A percentile compares a stretch with the other conserved stretches of the same genome.
Conservation (phyloP, 2,888 invertebrate species). For the Oscheius myriophilus region DNA sequence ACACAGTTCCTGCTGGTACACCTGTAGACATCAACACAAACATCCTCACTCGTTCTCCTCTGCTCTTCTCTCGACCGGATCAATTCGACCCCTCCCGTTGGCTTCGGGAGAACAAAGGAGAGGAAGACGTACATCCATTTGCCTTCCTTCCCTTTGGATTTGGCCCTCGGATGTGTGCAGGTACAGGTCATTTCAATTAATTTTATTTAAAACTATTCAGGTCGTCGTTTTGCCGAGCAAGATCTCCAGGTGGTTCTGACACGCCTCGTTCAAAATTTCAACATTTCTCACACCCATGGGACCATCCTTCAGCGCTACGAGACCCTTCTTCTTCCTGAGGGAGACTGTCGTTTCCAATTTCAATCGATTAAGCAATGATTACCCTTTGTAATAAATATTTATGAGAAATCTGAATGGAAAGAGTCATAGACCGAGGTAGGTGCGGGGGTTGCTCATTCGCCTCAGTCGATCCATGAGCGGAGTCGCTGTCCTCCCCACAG, state of each 20-base stretch:
- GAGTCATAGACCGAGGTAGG: slow-evolving; percentile 39
- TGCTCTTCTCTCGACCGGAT: slow-evolving; percentile 12
- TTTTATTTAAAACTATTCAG: slow-evolving; percentile 55
- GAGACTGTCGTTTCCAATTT: slow-evolving; percentile 59
- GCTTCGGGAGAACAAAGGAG: slow-evolving; percentile 75
- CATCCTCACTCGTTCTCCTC: slow-evolving; percentile 36
- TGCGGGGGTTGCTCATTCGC: slow-evolving; percentile 63
- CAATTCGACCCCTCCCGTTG: slow-evolving; percentile 80
- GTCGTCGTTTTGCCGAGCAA: slow-evolving; percentile 76
- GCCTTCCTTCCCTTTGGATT: slow-evolving; percentile 75
- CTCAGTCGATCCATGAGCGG: slow-evolving; percentile 59
- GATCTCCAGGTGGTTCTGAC: slow-evolving; percentile 74
- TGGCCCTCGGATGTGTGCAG: slow-evolving; percentile 76
- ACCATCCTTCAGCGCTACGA: slow-evolving; percentile 72
- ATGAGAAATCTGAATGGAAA: slow-evolving; percentile 1
- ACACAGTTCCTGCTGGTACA: slow-evolving; percentile 80
- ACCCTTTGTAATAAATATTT: slow-evolving; percentile 1
- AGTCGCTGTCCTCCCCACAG: slow-evolving; percentile 53
- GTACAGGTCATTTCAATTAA: slow-evolving; percentile 58
- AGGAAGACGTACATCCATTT: slow-evolving; percentile 72
- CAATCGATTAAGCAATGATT: slow-evolving; percentile 2
- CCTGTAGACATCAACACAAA: slow-evolving; percentile 63
- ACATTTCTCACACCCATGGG: slow-evolving; percentile 71
- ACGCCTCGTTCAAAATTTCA: slow-evolving; percentile 73
- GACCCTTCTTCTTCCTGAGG: slow-evolving; percentile 74